phyloP scores from a whole-genome alignment of 2,113 vertebrate genomes.

The Gasterosteus aculeatus region DNA sequence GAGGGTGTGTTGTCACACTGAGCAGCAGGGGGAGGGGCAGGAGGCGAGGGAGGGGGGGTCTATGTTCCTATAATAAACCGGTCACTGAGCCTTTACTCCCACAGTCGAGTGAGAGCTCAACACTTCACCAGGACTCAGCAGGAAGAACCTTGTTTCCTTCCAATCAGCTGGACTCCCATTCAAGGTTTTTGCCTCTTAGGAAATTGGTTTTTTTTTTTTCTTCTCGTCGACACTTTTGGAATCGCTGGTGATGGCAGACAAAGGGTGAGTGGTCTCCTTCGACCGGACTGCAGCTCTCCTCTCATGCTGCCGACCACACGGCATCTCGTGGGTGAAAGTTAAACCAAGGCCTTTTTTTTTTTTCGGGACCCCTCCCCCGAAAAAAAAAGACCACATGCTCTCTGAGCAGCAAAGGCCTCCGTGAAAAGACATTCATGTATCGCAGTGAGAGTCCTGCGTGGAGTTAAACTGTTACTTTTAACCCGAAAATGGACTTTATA shows the following conservation, averaged over 20 bases:
- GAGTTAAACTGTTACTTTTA: background rate
- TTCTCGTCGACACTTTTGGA: background rate
- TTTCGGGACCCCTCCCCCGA: background rate
- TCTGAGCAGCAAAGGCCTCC: background rate
- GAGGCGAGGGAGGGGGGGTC: background rate
- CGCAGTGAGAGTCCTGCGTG: background rate
- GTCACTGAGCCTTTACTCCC: background rate
- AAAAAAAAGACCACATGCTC: slow-evolving; percentile 3
- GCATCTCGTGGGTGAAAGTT: background rate
- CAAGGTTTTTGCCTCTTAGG: background rate
- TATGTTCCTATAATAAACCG: slow-evolving; percentile 52
- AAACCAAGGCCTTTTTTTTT: too few relatives aligned
- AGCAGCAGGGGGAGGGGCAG: background rate
- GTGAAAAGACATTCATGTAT: background rate
- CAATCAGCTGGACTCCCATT: background rate
- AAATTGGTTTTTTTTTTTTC: background rate
- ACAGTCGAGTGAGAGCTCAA: slow-evolving; percentile 1
- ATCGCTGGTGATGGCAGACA: slow-evolving; percentile 56
- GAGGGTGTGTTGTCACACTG: slow-evolving; percentile 57
- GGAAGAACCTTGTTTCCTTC: background rate
- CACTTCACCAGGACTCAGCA: background rate
- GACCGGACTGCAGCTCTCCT: background rate
- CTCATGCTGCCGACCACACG: slow-evolving; percentile 25
- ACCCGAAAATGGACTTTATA: background rate
- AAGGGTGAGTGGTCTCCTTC: slow-evolving; percentile 61